A percentile compares a stretch with the other conserved stretches of the same genome.
Evolutionary conservation across 2,888 invertebrate genomes (phyloP).

Genomic region (Archaeoteleia sp.): DNA sequence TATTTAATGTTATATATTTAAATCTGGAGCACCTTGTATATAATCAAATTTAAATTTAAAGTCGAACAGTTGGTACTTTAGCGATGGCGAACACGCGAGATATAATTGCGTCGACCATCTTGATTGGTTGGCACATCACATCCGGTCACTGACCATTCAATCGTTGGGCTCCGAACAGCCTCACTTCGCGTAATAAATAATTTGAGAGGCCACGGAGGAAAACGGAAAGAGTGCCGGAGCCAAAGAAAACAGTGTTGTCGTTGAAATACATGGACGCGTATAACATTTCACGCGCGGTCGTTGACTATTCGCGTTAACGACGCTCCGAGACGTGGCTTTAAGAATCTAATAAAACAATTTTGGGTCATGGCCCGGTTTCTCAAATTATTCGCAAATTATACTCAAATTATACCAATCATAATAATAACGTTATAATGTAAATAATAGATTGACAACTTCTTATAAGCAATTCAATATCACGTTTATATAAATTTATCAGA

Average conservation of each 20-base stretch:
- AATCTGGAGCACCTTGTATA: no score
- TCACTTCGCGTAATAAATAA: conserved; percentile 59
- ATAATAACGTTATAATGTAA: conserved; percentile 19
- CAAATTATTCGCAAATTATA: conserved; percentile 30
- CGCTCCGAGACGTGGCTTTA: no score
- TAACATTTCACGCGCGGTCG: conserved; percentile 43
- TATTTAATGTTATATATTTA: no score
- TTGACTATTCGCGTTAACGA: conserved; percentile 51
- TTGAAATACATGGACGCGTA: no score
- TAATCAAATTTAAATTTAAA: not conserved
- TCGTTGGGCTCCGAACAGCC: conserved; percentile 59
- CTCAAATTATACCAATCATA: conserved; percentile 16
- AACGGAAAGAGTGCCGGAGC: conserved; percentile 24
- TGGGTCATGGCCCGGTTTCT: conserved; percentile 46
- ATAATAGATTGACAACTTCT: no score
- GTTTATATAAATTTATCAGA: no score
- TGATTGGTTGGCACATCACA: conserved; percentile 64
- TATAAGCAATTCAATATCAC: no score
- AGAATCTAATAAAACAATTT: conserved; percentile 46
- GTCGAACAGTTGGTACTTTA: conserved; percentile 51
- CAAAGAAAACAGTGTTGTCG: conserved; percentile 42
- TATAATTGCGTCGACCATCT: conserved; percentile 66
- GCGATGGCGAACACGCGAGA: conserved; percentile 68
- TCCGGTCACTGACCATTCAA: conserved; percentile 72
- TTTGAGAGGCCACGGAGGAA: conserved; percentile 32